phyloP scores from a whole-genome alignment of 2,113 vertebrate genomes.

The Eurystomus gularis region DNA sequence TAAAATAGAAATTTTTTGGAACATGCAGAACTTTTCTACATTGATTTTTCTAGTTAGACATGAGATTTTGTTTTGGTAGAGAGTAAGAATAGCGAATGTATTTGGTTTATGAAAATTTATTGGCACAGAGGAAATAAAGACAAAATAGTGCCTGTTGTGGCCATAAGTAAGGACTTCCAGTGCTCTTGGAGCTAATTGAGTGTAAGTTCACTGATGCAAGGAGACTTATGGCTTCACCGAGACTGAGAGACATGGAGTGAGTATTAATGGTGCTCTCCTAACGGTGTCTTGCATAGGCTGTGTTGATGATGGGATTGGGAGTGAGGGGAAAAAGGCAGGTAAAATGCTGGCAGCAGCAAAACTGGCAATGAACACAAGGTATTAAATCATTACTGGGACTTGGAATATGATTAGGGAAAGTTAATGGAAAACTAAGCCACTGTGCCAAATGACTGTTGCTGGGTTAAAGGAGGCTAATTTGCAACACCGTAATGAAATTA shows the following conservation, averaged over 20 bases:
- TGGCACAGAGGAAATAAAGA: neutral
- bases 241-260: rapidly evolving
- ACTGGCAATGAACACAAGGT: conserved; percentile 26
- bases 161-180: neutral
- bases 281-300: neutral
- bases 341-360: conserved; percentile 24
- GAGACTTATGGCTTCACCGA: neutral
- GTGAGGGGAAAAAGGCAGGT: neutral
- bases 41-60: neutral
- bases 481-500: conserved; percentile 42
- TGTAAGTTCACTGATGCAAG: neutral
- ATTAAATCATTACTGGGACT: conserved; percentile 60
- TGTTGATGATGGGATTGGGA: neutral
- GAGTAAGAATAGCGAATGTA: neutral
- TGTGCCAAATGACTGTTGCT: conserved; percentile 60
- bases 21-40: neutral
- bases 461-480: conserved; percentile 68
- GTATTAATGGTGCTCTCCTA: neutral
- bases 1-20: neutral
- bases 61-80: neutral
- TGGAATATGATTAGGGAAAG: conserved; percentile 64
- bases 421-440: conserved; percentile 57
- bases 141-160: neutral
- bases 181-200: neutral
- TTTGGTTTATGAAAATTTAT: neutral